phyloP scores from a whole-genome alignment of 2,113 vertebrate genomes.

The Pangasianodon hypophthalmus region DNA sequence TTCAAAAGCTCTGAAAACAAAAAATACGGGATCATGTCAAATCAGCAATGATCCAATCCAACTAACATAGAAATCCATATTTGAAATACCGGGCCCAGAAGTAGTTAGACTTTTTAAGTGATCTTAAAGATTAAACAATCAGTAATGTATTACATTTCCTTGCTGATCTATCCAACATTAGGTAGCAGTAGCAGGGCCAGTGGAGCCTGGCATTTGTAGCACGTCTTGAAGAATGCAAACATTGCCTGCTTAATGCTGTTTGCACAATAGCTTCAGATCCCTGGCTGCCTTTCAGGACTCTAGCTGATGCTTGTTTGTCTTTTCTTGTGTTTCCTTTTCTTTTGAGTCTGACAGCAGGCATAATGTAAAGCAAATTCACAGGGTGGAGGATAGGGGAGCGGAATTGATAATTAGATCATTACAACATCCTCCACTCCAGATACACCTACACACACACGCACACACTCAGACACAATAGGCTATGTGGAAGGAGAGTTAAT shows the following conservation, averaged over 20 bases:
- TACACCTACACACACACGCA: background rate
- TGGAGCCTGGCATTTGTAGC: slow-evolving; percentile 4
- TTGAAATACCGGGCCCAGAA: background rate
- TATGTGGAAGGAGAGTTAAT: slow-evolving; percentile 55
- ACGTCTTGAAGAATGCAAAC: slow-evolving; percentile 8
- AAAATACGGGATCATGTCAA: background rate
- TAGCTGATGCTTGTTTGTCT: slow-evolving; percentile 3
- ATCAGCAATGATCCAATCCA: background rate
- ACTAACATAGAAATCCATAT: background rate
- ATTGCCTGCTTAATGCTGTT: slow-evolving; percentile 3
- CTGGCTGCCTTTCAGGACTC: background rate
- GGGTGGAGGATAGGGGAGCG: background rate
- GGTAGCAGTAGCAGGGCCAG: background rate
- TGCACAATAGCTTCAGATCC: slow-evolving; percentile 25
- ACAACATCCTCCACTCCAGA: background rate
- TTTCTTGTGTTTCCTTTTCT: slow-evolving; percentile 15
- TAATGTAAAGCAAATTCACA: background rate
- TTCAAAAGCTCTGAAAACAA: background rate
- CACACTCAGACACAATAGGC: background rate
- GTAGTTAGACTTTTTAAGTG: background rate
- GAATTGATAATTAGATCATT: slow-evolving; percentile 20
- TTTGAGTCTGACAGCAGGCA: slow-evolving; percentile 3
- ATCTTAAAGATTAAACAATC: background rate
- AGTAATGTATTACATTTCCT: background rate
- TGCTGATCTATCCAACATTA: background rate